Evolutionary conservation across 2,797 vertebrate species (phyloP), one percentile per base, ranked within the genome.

Genomic region (Momotus momota): DNA sequence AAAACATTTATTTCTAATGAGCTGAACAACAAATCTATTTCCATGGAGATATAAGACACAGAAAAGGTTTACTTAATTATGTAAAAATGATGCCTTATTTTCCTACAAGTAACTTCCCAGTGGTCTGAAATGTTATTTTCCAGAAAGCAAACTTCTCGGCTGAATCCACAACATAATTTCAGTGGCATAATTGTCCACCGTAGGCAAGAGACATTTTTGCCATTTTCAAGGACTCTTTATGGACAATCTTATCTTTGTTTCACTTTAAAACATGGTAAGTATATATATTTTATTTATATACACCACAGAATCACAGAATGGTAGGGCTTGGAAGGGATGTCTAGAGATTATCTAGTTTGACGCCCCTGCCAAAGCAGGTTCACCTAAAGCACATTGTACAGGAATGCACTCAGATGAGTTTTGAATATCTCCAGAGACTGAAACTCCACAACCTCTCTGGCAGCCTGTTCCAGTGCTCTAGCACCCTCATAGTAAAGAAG

Each of bases 1-100:
- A 94, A 86, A 94, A 67, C 57, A 31, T 82, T 89, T 87, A 49
- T 75, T 80, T 95, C 54, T 69, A 84, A 84, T 67, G 60, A 89
- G 27, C 35, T 83, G 82, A 94, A 88, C 25, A 81, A 81, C 35
- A 90, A 88, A 61, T n/a, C 52, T 71, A 86, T 94, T 94, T 85
- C 85, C 85, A 88, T 51, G 65, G 75, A 91, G 75, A 95, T 65
- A 14, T 1, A 2, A 88, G 52, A 92, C 94, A 74, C 18, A 49
- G 74, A 52, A 88, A 95, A 17, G 23, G 15, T 86, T 90, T 86
- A 87, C 25, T 82, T 87, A 87, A 82, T 82, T 77, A 67, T 51
- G n/a, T 64, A 90, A 12, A 87, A 92, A 79, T n/a, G 5, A 71
- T 64, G 33, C 26, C n/a, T 95, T 84, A 60, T 87, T 93, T 93